Base-by-base conservation (phyloP, 2,113 vertebrate genomes). In the Sceloporus tristichus region DNA sequence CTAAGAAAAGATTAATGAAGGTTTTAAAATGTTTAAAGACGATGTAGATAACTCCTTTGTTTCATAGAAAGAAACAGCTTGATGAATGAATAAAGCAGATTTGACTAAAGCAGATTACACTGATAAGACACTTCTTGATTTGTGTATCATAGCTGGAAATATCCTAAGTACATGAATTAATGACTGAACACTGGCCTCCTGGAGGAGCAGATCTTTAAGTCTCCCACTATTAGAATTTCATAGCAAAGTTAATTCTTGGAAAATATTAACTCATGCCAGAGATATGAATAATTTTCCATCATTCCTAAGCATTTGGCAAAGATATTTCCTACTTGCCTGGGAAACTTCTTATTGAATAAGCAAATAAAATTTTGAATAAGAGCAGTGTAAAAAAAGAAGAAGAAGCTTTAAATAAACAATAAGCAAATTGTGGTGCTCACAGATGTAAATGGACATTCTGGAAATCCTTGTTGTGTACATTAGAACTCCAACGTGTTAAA, bases 201-300 rank as follows among this genome's bases (percentile, higher is more conserved):
- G 40, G 18, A n/a, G 1, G 11, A 21, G 2, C 25, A 71, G 42
- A 59, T 4, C 0, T 0, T 16, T 19, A 75, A 70, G 73, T 18
- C 48, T 18, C 56, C 85, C 19, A 0, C 34, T 62, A 25, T 21
- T 5, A 0, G 0, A 9, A 21, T 40, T 9, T 73, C 25, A 79
- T 78, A 54, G 8, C 23, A 40, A 75, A 3, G 0, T 25, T 34
- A 82, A 62, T 18, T 75, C 8, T 13, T 27, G 0, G 80, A 18
- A 79, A 13, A 0, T 6, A 38, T 48, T 87, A 48, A 82, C 1
- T 59, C 4, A 6, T 4, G 25, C 2, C 38, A 87, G 6, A 0
- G 3, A 9, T 6, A 8, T 68, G 34, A 65, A 13, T 7, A 29
- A 11, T 29, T 56, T 79, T 40, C 3, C 10, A 4, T 76, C 70